A percentile compares a stretch with the other conserved stretches of the same genome.
Conservation (phyloP, 2,797 vertebrate genomes). For the Leptoclinus maculatus region DNA sequence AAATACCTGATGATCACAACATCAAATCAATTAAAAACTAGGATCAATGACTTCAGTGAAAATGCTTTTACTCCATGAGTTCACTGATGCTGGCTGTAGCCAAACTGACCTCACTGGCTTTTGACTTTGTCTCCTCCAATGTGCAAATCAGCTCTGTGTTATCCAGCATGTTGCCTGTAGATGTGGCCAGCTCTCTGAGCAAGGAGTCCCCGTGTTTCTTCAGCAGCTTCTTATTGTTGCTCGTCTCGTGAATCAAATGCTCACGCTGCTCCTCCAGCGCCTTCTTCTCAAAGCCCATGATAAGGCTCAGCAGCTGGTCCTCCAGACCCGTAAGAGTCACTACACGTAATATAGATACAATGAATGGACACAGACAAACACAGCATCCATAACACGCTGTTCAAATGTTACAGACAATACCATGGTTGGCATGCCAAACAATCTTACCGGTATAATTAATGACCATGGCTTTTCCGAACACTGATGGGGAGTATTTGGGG, state of each 20-base stretch:
- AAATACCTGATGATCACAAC: slow-evolving; percentile 85
- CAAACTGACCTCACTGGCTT: slow-evolving; percentile 90
- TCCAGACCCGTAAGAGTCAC: slow-evolving; percentile 96
- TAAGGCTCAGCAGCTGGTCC: slow-evolving; percentile 96
- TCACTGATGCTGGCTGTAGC: not conserved
- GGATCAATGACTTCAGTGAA: slow-evolving; percentile 12
- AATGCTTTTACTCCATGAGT: not conserved
- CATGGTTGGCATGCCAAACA: not conserved
- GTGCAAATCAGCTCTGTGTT: slow-evolving; percentile 93
- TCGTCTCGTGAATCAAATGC: slow-evolving; percentile 94
- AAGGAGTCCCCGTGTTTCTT: slow-evolving; percentile 94
- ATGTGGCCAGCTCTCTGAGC: slow-evolving; percentile 92
- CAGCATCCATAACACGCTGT: not conserved
- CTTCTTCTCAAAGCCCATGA: slow-evolving; percentile 91
- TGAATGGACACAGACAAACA: not conserved
- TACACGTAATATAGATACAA: slow-evolving; percentile 58
- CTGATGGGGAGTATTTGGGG: slow-evolving; percentile 92
- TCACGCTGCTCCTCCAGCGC: slow-evolving; percentile 94
- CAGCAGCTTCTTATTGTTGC: slow-evolving; percentile 93
- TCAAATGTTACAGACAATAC: slow-evolving; percentile 12
- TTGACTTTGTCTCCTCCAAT: slow-evolving; percentile 94
- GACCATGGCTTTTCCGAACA: slow-evolving; percentile 97
- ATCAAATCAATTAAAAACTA: slow-evolving; percentile 6
- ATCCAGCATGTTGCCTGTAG: slow-evolving; percentile 97
- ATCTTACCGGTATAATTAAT: slow-evolving; percentile 96